Base-by-base conservation (phyloP, 2,797 vertebrate species). In the Aphelocoma californica region DNA sequence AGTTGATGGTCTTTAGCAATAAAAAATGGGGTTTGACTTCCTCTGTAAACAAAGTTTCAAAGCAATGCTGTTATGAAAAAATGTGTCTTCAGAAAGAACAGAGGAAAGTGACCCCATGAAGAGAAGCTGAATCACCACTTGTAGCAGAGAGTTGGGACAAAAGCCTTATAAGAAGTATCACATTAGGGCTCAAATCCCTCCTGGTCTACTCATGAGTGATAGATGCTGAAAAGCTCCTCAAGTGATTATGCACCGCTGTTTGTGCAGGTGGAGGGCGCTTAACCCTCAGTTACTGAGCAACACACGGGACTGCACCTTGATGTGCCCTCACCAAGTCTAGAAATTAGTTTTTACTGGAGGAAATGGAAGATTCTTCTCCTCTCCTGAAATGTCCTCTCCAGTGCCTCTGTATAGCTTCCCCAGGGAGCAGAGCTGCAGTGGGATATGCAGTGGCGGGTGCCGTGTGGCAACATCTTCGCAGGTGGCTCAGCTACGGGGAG, bases 381-480 rank as follows among this genome's bases (percentile, higher is more conserved):
- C 7, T 84, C 18, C 54, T 28, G 54, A n/a, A n/a, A 10, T 62
- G 10, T n/a, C 18, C 28, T 67, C 31, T 58, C 24, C 2, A 1
- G 40, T 60, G 44, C 19, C 44, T 66, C 51, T 0, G 0, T 9
- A 3, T 3, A 6, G 34, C 24, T 32, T 15, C 18, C 23, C 14
- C 8, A 51, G 32, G 44, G 36, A 71, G 36, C 32, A 60, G 53
- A 74, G 42, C 57, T 29, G 65, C 61, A 32, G 36, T 0, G 1
- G 21, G 44, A 42, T 8, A n/a, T 42, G 45, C 45, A 29, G 21
- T 0, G 0, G 18, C 8, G 32, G 56, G 61, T 57, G 56, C 32
- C 2, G 4, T 31, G 16, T 12, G 25, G 16, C 48, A 36, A 2
- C 40, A 24, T 24, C 81, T 36, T 64, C 0, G 0, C 29, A 3